phyloP scores from a whole-genome alignment of 2,797 vertebrate genomes.

The Echeneis naucrates region DNA sequence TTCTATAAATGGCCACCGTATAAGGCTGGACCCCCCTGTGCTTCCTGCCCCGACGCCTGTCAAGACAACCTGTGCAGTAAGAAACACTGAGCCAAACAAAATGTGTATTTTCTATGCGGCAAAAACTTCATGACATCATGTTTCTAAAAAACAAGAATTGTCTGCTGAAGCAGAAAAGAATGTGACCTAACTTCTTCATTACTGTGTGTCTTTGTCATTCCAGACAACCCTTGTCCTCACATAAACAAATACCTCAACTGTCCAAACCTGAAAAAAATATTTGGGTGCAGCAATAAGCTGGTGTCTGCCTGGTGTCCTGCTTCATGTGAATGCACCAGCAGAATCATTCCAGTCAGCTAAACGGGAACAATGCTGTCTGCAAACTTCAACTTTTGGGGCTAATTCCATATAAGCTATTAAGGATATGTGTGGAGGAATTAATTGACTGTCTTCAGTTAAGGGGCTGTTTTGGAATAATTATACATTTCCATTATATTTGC shows the following conservation, averaged over 20 bases:
- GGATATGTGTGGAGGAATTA: background rate
- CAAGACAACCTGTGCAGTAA: constrained; percentile 82
- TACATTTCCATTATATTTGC: too few relatives aligned
- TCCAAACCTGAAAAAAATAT: background rate
- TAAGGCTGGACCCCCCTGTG: constrained; percentile 64
- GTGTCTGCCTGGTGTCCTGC: constrained; percentile 65
- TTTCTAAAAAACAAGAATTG: background rate
- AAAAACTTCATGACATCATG: background rate
- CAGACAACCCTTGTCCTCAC: constrained; percentile 81
- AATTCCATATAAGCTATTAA: background rate
- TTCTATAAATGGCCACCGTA: constrained; percentile 71
- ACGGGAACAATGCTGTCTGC: constrained; percentile 6
- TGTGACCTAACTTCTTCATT: background rate
- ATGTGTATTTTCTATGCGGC: background rate
- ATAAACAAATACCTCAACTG: constrained; percentile 76
- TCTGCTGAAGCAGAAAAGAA: background rate
- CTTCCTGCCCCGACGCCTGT: constrained; percentile 73
- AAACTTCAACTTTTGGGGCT: background rate
- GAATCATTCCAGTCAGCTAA: constrained; percentile 75
- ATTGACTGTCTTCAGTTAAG: background rate
- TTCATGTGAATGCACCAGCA: constrained; percentile 63
- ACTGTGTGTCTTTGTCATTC: constrained; percentile 23
- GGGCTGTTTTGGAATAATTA: background rate
- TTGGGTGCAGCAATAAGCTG: constrained; percentile 34
- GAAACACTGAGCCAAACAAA: constrained; percentile 27